Percentiles rank a stretch among this genome's conserved stretches.
phyloP scores from a whole-genome alignment of 2,888 invertebrate genomes.

The Neria commutata region DNA sequence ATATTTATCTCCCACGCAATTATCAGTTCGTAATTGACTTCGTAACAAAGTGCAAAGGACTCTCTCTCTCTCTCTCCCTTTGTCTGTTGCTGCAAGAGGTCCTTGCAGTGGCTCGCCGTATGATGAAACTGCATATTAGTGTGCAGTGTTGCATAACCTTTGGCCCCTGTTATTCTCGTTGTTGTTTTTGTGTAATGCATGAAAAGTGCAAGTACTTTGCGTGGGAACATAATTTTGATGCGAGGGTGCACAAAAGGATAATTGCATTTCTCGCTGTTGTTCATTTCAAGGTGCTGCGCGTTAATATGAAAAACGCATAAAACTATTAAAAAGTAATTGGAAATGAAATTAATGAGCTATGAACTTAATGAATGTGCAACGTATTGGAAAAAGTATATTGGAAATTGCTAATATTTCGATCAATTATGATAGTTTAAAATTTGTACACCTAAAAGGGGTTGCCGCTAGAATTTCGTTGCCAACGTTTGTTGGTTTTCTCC shows the following conservation, averaged over 20 bases:
- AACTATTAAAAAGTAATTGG: conserved; percentile 48
- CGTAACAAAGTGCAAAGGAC: conserved; percentile 14
- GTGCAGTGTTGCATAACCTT: conserved; percentile 31
- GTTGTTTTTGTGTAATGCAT: conserved; percentile 21
- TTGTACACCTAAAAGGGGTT: too few species aligned
- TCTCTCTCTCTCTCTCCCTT: too few species aligned
- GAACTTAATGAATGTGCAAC: conserved; percentile 20
- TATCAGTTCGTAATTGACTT: conserved; percentile 22
- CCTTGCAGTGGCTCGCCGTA: neutral
- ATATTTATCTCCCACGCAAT: conserved; percentile 20
- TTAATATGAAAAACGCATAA: neutral
- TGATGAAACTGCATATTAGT: conserved; percentile 18
- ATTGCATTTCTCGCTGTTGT: neutral
- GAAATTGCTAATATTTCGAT: too few species aligned
- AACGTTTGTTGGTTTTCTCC: too few species aligned
- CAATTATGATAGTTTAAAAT: too few species aligned
- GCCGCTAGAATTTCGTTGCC: too few species aligned
- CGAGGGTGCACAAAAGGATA: neutral
- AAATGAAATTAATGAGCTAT: conserved; percentile 48
- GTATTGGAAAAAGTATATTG: too few species aligned
- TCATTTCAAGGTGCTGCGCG: too few species aligned
- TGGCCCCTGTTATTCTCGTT: too few species aligned
- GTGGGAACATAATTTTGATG: conserved; percentile 22
- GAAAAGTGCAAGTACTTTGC: conserved; percentile 18
- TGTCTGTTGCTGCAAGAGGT: conserved; percentile 14